Evolutionary conservation across 2,888 invertebrate genomes (phyloP).

Genomic region (Abrostola tripartita): DNA sequence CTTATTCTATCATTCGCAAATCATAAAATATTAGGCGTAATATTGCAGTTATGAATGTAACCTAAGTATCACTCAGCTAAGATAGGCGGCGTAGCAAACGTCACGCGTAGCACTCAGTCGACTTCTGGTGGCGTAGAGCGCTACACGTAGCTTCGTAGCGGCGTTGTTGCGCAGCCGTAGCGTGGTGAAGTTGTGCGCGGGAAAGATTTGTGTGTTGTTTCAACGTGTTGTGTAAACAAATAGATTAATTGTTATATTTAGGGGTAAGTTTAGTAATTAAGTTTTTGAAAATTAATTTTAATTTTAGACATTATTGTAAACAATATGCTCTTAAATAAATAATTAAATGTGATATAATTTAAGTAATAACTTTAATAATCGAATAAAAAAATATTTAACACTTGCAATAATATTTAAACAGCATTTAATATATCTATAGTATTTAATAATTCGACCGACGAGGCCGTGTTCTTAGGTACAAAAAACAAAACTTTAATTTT

Average conservation of each 20-base stretch:
- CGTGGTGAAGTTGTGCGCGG: constrained; percentile 48
- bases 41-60: constrained; percentile 46
- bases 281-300: background rate
- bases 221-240: constrained; percentile 48
- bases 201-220: constrained; percentile 49
- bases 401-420: no score
- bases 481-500: no score
- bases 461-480: no score
- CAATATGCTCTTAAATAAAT: no score
- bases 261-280: constrained; percentile 34
- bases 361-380: no score
- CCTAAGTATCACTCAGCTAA: constrained; percentile 27
- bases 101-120: constrained; percentile 61
- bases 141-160: constrained; percentile 60
- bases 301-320: no score
- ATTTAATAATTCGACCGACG: no score
- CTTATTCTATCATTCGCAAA: constrained; percentile 25
- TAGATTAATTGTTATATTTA: constrained; percentile 30
- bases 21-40: constrained; percentile 43
- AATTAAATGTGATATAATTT: no score
- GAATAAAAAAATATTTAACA: no score
- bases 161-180: constrained; percentile 39
- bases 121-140: constrained; percentile 59
- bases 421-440: no score
- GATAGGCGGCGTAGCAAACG: constrained; percentile 36